phyloP scores from a whole-genome alignment of 2,113 vertebrate genomes.

The Pluvianellus socialis region DNA sequence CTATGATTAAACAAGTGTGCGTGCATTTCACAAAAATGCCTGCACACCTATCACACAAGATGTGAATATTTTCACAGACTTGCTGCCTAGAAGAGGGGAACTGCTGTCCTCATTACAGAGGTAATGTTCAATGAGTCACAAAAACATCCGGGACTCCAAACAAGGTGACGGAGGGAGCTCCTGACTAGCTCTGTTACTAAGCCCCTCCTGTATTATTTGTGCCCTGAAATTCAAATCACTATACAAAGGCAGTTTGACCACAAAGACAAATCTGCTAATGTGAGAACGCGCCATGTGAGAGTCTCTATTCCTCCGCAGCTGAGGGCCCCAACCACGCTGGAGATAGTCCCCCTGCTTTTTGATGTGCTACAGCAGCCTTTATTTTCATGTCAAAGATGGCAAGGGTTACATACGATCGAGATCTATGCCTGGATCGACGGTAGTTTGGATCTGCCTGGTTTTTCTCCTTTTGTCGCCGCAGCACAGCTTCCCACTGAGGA shows the following conservation, averaged over 20 bases:
- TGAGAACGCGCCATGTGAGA: rapidly evolving
- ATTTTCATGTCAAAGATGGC: background rate
- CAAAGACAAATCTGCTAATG: background rate
- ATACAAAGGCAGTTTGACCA: background rate
- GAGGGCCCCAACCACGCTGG: background rate
- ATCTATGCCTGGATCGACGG: conserved; percentile 85
- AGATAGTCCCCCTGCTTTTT: background rate
- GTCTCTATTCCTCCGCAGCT: background rate
- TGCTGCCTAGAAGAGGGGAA: background rate
- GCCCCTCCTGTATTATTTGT: background rate
- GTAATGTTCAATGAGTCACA: background rate
- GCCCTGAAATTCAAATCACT: background rate
- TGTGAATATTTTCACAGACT: background rate
- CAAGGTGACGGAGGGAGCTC: background rate
- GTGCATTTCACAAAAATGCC: background rate
- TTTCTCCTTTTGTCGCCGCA: conserved; percentile 85
- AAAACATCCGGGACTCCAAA: background rate
- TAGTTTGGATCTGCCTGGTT: conserved; percentile 77
- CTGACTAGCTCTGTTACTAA: background rate
- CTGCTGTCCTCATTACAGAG: background rate
- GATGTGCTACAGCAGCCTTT: background rate
- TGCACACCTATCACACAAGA: background rate
- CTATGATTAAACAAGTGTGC: background rate
- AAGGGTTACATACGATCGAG: conserved; percentile 74
- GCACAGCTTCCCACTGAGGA: conserved; percentile 88